Evolutionary conservation across 2,888 invertebrate genomes (phyloP).

Genomic region (Lampropteryx suffumata): DNA sequence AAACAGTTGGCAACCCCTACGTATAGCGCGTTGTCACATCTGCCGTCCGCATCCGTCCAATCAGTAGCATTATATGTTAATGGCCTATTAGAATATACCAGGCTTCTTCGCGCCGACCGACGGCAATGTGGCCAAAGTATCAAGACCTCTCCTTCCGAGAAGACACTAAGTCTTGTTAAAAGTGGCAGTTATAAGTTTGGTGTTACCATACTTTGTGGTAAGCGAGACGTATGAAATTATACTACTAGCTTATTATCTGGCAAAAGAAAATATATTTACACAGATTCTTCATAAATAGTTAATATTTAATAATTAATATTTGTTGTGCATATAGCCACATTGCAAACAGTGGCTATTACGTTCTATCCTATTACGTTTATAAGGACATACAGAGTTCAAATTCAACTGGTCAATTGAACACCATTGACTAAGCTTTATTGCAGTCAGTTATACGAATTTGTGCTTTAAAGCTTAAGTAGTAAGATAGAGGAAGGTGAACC

Average conservation of each 20-base stretch:
- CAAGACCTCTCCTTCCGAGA: constrained; percentile 42
- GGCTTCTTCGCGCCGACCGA: constrained; percentile 66
- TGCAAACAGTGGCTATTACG: too few species aligned
- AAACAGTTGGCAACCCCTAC: constrained; percentile 52
- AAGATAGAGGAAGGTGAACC: not conserved
- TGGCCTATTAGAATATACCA: constrained; percentile 81
- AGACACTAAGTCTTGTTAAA: constrained; percentile 1
- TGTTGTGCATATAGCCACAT: too few species aligned
- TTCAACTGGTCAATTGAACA: constrained; percentile 45
- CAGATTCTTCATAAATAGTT: too few species aligned
- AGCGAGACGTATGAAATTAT: too few species aligned
- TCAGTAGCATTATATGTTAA: constrained; percentile 84
- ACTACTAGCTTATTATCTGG: too few species aligned
- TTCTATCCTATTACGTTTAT: too few species aligned
- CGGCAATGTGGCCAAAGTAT: constrained; percentile 44
- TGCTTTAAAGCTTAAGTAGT: constrained; percentile 9
- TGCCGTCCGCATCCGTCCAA: constrained; percentile 82
- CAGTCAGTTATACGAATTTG: constrained; percentile 29
- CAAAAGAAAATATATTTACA: too few species aligned
- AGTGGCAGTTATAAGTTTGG: not conserved
- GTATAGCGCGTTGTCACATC: constrained; percentile 62
- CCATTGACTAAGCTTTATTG: constrained; percentile 34
- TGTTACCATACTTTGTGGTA: too few species aligned
- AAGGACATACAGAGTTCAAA: constrained; percentile 37
- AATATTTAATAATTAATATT: too few species aligned